A percentile compares a stretch with the other conserved stretches of the same genome.
Evolutionary conservation across 2,888 invertebrate species (phyloP).

Genomic region (Cynaeus angustus): DNA sequence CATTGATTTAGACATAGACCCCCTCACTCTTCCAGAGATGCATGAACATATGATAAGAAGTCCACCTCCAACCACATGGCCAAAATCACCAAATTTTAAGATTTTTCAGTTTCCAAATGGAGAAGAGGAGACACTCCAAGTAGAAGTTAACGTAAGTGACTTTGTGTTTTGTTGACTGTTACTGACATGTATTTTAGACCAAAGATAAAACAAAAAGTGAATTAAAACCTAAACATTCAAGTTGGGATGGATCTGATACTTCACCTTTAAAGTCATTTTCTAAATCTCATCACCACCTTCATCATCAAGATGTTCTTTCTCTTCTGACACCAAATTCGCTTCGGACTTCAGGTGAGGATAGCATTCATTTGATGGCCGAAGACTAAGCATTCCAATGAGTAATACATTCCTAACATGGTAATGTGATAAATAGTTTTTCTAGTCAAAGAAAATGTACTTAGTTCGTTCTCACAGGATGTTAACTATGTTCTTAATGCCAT

Average conservation of each 20-base stretch:
- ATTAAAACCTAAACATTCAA: constrained; percentile 66
- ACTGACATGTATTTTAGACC: constrained; percentile 55
- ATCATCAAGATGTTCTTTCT: constrained; percentile 73
- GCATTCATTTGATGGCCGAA: constrained; percentile 72
- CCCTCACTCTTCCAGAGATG: constrained; percentile 83
- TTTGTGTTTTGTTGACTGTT: no score
- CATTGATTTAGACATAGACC: constrained; percentile 79
- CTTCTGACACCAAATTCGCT: constrained; percentile 74
- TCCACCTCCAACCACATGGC: constrained; percentile 87
- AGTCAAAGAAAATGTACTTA: constrained; percentile 50
- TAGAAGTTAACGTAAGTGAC: constrained; percentile 66
- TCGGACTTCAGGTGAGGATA: constrained; percentile 74
- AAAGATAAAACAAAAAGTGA: constrained; percentile 63
- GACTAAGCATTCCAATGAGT: constrained; percentile 60
- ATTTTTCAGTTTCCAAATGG: constrained; percentile 75
- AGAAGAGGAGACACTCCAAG: constrained; percentile 70
- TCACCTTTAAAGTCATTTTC: constrained; percentile 64
- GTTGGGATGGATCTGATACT: constrained; percentile 66
- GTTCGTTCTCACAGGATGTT: background rate
- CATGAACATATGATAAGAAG: constrained; percentile 89
- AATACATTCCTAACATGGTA: constrained; percentile 50
- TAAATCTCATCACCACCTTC: constrained; percentile 69
- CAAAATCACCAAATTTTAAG: constrained; percentile 75
- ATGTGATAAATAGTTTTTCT: constrained; percentile 49
- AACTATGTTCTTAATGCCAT: background rate